Evolutionary conservation across 1,140 invertebrate genomes (phyloP), one percentile per base, ranked within the genome.

Genomic region (Cyclina sinensis): DNA sequence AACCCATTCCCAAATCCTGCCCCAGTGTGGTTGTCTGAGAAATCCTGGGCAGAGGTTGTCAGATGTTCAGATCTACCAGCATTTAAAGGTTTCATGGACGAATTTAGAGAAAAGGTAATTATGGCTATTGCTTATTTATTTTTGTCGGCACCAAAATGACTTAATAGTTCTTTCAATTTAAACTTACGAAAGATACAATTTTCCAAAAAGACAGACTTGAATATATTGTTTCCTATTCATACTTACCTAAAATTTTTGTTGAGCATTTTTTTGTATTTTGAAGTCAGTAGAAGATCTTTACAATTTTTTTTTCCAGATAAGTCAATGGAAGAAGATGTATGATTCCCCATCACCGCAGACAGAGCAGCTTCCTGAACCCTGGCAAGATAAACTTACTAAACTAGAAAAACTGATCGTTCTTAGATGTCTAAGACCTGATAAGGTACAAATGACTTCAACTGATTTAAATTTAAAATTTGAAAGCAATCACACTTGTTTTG

Each of bases 21-120:
- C 35, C 80, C 93, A 12, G 83, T 84, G 3, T 96, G 95, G 95
- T 89, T 96, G 30, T 78, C 94, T 9, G 94, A 95, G 48, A 95
- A 95, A 89, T 95, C 95, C 0, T 96, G 95, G 95, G 90, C 93
- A 21, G 95, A 96, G 87, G 94, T 95, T 82, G 95, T 95, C 16
- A 86, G 94, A 37, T 92, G 90, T 37, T 94, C 94, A 27, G 93
- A 95, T 76, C 86, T 96, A 3, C 92, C 93, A 39, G 92, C 94
- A 32, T 94, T 95, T 78, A 92, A 94, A 86, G 95, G 94, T 21
- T 94, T 95, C 74, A 95, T 95, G 94, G 94, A 95, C 37, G 93
- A 95, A 80, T 95, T 95, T 78, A 92, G 93, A 86, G 91, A 93
- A 48, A 88, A 93, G 88, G 95, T 95, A n/a, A n/a, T n/a, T n/a